Conservation (phyloP, 2,113 vertebrate genomes). For the Martes martes region DNA sequence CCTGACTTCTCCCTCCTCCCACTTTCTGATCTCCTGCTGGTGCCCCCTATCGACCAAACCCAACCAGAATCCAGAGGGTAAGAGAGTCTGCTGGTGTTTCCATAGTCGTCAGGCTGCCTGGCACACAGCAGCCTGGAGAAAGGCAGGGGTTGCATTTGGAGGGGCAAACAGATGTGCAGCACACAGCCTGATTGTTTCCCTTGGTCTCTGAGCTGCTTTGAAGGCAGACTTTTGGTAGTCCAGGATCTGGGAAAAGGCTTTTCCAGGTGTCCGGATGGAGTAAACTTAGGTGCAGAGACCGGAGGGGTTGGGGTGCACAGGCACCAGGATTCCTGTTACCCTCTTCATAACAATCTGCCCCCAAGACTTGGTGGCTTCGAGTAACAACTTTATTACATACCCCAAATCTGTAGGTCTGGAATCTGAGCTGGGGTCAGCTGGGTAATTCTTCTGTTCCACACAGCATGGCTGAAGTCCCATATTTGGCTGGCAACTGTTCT, state of each 20-base stretch:
- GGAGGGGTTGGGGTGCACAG: neutral
- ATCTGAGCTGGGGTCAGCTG: neutral
- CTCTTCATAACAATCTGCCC: neutral
- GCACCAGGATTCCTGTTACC: neutral
- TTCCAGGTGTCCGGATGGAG: neutral
- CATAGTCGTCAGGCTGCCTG: neutral
- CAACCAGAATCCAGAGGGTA: neutral
- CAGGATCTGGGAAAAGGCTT: neutral
- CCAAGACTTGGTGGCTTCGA: neutral
- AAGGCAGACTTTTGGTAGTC: neutral
- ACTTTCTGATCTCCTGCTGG: neutral
- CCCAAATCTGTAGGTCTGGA: neutral
- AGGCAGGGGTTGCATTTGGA: fast-evolving
- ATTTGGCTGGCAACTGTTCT: neutral
- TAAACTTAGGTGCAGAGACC: neutral
- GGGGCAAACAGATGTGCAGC: neutral
- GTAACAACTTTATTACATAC: neutral
- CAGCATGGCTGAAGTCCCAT: neutral
- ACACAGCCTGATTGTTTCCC: neutral
- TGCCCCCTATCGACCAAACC: neutral
- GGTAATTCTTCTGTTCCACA: neutral
- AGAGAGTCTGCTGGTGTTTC: neutral
- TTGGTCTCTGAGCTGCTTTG: neutral
- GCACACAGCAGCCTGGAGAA: neutral
- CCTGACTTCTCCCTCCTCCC: neutral